phyloP scores from a whole-genome alignment of 2,888 invertebrate genomes.

The Anoncus sp. region DNA sequence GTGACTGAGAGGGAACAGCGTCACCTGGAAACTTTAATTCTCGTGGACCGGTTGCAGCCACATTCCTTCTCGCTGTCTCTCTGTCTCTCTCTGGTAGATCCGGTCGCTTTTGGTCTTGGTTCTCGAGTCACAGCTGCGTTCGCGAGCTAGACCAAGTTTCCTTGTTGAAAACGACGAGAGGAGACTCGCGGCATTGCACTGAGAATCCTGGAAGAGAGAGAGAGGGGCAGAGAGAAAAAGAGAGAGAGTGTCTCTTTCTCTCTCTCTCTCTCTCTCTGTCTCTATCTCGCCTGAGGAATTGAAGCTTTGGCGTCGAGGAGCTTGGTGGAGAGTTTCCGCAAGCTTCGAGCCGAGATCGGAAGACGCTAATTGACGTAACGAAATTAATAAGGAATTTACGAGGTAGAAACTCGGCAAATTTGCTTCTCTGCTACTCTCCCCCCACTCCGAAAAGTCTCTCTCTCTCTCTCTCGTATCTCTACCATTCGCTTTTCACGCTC shows the following conservation, averaged over 20 bases:
- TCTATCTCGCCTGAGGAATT: slow-evolving; percentile 39
- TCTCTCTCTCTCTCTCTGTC: slow-evolving; percentile 26
- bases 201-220: slow-evolving; percentile 7
- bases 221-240: slow-evolving; percentile 62
- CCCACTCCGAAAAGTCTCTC: slow-evolving; percentile 4
- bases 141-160: slow-evolving; percentile 42
- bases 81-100: background rate
- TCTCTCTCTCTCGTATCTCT: slow-evolving; percentile 5
- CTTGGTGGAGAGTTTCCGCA: slow-evolving; percentile 53
- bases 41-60: slow-evolving; percentile 37
- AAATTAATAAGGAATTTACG: slow-evolving; percentile 64
- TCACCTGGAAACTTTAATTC: slow-evolving; percentile 61
- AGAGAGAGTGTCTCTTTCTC: background rate
- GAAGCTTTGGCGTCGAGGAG: slow-evolving; percentile 52
- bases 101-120: slow-evolving; percentile 36
- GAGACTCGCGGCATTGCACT: slow-evolving; percentile 1
- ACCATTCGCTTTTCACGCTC: slow-evolving; percentile 46
- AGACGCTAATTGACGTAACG: slow-evolving; percentile 64
- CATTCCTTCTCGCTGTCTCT: slow-evolving; percentile 21
- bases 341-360: slow-evolving; percentile 58
- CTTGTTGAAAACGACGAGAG: slow-evolving; percentile 33
- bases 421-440: slow-evolving; percentile 26
- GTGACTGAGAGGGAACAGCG: slow-evolving; percentile 54
- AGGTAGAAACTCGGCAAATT: slow-evolving; percentile 54
- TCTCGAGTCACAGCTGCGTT: slow-evolving; percentile 48